Conservation (phyloP, 2,113 vertebrate species). For the Herpailurus yagouaroundi region DNA sequence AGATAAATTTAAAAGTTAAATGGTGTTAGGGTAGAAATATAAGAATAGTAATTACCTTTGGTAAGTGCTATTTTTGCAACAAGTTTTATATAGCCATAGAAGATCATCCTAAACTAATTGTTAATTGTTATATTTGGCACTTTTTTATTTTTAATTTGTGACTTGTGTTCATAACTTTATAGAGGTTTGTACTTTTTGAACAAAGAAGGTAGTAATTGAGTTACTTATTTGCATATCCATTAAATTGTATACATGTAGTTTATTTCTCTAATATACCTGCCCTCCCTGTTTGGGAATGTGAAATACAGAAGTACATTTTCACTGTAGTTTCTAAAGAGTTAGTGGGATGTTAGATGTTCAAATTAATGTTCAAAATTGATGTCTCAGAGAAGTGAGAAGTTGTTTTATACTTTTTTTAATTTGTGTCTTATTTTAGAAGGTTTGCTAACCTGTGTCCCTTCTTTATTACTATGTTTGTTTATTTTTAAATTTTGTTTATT, state of each 20-base stretch:
- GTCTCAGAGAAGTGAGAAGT: not conserved
- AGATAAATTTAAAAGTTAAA: constrained; percentile 55
- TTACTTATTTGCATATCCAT: not conserved
- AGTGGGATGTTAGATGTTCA: constrained; percentile 46
- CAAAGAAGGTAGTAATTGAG: not conserved
- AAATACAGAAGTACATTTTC: constrained; percentile 48
- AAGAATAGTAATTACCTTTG: not conserved
- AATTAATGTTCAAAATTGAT: constrained; percentile 38
- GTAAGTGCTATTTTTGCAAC: constrained; percentile 27
- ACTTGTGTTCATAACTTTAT: constrained; percentile 27
- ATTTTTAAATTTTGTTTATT: not conserved
- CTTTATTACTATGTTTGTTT: not conserved
- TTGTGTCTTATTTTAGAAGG: constrained; percentile 39
- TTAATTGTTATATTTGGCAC: constrained; percentile 30
- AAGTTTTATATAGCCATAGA: not conserved
- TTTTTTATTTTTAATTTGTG: constrained; percentile 56
- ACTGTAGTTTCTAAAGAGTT: constrained; percentile 38
- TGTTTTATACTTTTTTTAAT: not conserved
- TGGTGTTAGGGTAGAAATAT: not conserved
- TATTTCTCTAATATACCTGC: constrained; percentile 26
- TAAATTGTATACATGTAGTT: constrained; percentile 47
- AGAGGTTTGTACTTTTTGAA: constrained; percentile 4
- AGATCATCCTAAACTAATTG: constrained; percentile 39
- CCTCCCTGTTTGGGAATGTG: constrained; percentile 33
- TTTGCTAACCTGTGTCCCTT: not conserved